phyloP scores from a whole-genome alignment of 2,113 vertebrate genomes.

The Myotis davidii region DNA sequence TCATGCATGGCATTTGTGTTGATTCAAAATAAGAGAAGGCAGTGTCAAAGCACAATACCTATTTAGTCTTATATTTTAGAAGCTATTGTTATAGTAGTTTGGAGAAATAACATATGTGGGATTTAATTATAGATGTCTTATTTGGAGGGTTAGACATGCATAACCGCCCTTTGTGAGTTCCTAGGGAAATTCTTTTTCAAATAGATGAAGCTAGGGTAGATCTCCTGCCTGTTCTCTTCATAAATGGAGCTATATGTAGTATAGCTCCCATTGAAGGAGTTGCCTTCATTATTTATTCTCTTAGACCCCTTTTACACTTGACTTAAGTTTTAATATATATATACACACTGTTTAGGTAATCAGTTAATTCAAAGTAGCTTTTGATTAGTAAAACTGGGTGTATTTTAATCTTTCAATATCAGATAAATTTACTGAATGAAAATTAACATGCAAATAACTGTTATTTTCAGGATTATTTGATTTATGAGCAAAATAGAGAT shows the following conservation, averaged over 20 bases:
- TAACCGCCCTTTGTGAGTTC: background rate
- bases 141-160: background rate
- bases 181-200: background rate
- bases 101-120: background rate
- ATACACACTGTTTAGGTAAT: background rate
- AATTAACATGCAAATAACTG: background rate
- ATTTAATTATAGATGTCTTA: background rate
- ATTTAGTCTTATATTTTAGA: constrained; percentile 23
- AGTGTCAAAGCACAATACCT: background rate
- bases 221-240: background rate
- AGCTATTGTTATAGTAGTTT: constrained; percentile 3
- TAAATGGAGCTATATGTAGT: background rate
- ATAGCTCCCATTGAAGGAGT: rapidly evolving
- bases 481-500: background rate
- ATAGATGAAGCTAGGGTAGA: background rate
- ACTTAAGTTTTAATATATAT: background rate
- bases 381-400: background rate
- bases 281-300: background rate
- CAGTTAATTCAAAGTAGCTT: background rate
- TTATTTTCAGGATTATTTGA: background rate
- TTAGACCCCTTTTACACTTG: background rate
- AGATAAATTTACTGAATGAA: constrained; percentile 8
- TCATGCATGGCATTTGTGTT: background rate
- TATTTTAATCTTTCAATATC: background rate
- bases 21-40: background rate